phyloP scores from a whole-genome alignment of 2,113 vertebrate genomes.

The Pedionomus torquatus region DNA sequence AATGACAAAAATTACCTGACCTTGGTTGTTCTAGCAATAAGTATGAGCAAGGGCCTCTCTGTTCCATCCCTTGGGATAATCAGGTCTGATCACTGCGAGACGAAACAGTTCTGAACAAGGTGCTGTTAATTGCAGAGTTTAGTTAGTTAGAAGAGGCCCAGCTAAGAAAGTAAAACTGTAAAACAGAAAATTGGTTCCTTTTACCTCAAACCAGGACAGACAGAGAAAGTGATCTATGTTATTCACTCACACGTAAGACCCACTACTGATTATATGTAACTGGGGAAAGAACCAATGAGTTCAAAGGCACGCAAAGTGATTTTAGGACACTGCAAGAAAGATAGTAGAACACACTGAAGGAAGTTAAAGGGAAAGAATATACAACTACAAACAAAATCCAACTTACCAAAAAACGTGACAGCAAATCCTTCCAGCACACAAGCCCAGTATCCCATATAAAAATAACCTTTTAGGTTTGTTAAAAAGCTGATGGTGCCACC shows the following conservation, averaged over 20 bases:
- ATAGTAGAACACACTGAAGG: background rate
- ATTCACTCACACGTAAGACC: background rate
- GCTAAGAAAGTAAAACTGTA: too few species aligned
- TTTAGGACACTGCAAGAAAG: background rate
- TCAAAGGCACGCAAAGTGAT: background rate
- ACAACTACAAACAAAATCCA: background rate
- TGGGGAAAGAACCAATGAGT: background rate
- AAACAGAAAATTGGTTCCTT: too few species aligned
- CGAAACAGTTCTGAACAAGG: too few species aligned
- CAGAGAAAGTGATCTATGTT: fast-evolving
- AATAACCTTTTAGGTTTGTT: conserved; percentile 87
- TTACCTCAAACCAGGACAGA: too few species aligned
- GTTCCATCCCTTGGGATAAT: too few species aligned
- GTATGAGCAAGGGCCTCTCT: too few species aligned
- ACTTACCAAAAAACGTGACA: conserved; percentile 91
- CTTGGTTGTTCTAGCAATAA: too few species aligned
- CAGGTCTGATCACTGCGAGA: too few species aligned
- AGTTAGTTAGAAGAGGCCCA: too few species aligned
- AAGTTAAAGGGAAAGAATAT: background rate
- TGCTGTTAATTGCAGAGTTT: too few species aligned
- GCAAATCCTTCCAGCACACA: conserved; percentile 90
- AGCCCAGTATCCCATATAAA: conserved; percentile 87
- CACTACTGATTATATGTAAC: background rate
- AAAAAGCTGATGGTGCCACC: conserved; percentile 87
- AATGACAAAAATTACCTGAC: too few species aligned